These are phyloP conservation scores for Dyspetes luteomarginatus DNA, from an alignment of 2,888 invertebrate genomes.

Conservation along the genomic window DNA sequence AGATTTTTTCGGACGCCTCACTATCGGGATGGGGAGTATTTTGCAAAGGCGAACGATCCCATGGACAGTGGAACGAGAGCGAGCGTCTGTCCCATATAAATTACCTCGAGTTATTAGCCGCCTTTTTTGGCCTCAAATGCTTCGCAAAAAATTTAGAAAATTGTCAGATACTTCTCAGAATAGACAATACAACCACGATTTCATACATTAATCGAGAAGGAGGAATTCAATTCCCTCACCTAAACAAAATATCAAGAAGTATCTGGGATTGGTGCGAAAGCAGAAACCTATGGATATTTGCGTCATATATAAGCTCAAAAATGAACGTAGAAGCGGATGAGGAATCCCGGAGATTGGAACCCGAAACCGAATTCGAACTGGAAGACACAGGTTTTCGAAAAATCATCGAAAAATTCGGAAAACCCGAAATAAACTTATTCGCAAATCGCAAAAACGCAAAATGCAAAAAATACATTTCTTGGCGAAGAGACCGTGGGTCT, in stretches of 20 bases:
- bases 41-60: constrained; percentile 13
- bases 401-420: too few species aligned
- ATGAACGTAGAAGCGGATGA: constrained; percentile 48
- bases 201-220: constrained; percentile 54
- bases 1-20: constrained; percentile 56
- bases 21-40: constrained; percentile 55
- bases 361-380: constrained; percentile 49
- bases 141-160: constrained; percentile 38
- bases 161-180: constrained; percentile 29
- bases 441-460: constrained; percentile 68
- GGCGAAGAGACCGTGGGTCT: constrained; percentile 65
- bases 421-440: constrained; percentile 70
- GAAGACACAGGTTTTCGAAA: constrained; percentile 24
- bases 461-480: constrained; percentile 70
- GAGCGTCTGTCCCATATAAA: constrained; percentile 47
- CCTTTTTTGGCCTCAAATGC: constrained; percentile 59
- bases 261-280: constrained; percentile 61
- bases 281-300: constrained; percentile 41
- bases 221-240: constrained; percentile 31
- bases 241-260: constrained; percentile 27
- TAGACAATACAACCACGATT: constrained; percentile 57
- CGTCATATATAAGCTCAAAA: constrained; percentile 41
- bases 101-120: constrained; percentile 51
- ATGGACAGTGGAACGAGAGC: constrained; percentile 37
- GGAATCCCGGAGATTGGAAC: constrained; percentile 38